A percentile compares a stretch with the other conserved stretches of the same genome.
phyloP scores from a whole-genome alignment of 2,113 vertebrate species.

The Polypterus senegalus region DNA sequence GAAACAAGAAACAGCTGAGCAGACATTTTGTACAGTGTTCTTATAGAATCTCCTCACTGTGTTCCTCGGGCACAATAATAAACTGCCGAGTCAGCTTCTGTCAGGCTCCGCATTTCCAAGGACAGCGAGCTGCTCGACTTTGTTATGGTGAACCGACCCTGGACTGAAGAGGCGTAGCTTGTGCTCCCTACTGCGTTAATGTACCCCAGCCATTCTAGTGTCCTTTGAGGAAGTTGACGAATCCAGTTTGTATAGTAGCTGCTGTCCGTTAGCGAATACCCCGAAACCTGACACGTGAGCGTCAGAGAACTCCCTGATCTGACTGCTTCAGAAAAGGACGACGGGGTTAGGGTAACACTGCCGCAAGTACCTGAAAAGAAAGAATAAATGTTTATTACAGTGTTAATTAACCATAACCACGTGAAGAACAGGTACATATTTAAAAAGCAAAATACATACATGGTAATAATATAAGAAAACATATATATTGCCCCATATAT shows the following conservation, averaged over 20 bases:
- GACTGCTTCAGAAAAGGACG: not conserved
- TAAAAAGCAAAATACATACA: no score
- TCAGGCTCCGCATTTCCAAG: not conserved
- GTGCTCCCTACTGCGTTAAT: not conserved
- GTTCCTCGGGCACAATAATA: not conserved
- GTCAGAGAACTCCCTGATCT: not conserved
- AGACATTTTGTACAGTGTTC: not conserved
- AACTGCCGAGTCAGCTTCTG: constrained; percentile 1
- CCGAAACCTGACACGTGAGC: constrained; percentile 2
- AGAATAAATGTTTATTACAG: no score
- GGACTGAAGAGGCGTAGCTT: not conserved
- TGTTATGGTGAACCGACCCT: not conserved
- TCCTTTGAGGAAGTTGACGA: not conserved
- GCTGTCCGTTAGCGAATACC: not conserved
- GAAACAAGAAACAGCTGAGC: not conserved
- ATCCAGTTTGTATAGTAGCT: not conserved
- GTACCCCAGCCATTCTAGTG: constrained; percentile 10
- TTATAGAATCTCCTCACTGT: not conserved
- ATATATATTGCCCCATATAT: no score
- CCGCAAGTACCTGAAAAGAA: no score
- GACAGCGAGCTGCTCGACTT: constrained; percentile 6
- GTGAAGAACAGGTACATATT: no score
- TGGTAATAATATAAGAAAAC: no score
- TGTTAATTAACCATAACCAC: no score
- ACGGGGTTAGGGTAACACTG: no score